Evolutionary conservation across 2,113 vertebrate species (phyloP).

Genomic region (Lamprologus sp.): DNA sequence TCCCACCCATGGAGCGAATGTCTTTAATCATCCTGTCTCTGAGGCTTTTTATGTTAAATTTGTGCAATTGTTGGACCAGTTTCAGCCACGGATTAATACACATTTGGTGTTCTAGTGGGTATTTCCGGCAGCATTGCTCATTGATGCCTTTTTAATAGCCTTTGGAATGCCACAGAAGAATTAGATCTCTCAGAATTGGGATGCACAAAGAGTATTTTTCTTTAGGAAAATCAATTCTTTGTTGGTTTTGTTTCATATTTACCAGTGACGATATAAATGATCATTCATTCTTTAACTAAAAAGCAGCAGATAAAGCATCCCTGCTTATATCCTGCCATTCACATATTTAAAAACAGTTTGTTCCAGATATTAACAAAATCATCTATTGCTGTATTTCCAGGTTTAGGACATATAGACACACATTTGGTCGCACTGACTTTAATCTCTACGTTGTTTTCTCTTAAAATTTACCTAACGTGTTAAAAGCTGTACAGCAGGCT

Average conservation of each 20-base stretch:
- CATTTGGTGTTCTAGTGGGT: neutral
- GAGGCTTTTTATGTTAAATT: neutral
- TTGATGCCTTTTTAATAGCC: neutral
- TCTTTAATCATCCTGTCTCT: neutral
- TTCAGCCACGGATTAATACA: neutral
- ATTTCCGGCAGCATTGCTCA: neutral
- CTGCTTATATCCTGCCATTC: neutral
- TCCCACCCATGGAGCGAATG: neutral
- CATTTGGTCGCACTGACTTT: neutral
- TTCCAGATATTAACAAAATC: neutral
- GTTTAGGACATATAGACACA: neutral
- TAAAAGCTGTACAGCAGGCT: neutral
- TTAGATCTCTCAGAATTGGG: neutral
- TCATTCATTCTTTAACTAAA: neutral
- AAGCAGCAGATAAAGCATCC: neutral
- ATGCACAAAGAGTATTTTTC: neutral
- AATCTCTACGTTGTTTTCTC: neutral
- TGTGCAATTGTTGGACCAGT: neutral
- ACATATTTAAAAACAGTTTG: neutral
- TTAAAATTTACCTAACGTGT: neutral
- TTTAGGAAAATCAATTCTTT: neutral
- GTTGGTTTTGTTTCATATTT: neutral
- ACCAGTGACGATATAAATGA: neutral
- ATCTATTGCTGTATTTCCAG: neutral
- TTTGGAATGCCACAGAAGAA: neutral